Evolutionary conservation across 2,113 vertebrate species (phyloP).

Genomic region (Gadus macrocephalus): DNA sequence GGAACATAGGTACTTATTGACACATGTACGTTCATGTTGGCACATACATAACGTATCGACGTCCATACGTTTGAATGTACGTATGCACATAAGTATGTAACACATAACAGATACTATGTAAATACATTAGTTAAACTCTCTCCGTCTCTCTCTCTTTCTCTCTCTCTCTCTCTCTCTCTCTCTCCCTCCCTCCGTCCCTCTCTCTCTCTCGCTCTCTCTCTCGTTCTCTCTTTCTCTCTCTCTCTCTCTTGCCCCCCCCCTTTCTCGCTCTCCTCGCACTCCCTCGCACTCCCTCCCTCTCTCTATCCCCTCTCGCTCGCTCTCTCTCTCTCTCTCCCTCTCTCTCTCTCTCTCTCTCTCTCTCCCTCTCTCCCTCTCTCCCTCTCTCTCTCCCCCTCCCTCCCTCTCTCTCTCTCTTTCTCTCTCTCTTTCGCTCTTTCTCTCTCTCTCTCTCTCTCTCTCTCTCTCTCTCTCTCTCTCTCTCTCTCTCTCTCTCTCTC

Average conservation of each 20-base stretch:
- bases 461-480: conserved; percentile 20
- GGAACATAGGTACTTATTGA: conserved; percentile 23
- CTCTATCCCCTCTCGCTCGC: conserved; percentile 29
- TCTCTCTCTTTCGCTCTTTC: neutral
- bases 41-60: neutral
- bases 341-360: neutral
- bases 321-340: too few species aligned
- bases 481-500: too few species aligned
- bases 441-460: conserved; percentile 22
- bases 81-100: neutral
- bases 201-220: too few species aligned
- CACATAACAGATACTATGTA: conserved; percentile 5
- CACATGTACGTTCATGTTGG: neutral
- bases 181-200: conserved; percentile 28
- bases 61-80: neutral
- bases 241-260: neutral
- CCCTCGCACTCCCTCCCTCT: conserved; percentile 32
- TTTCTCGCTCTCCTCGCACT: neutral
- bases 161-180: neutral
- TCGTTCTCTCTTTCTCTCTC: too few species aligned
- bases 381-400: conserved; percentile 35
- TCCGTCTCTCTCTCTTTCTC: conserved; percentile 5
- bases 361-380: conserved; percentile 22
- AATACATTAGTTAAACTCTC: conserved; percentile 20
- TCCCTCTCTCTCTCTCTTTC: neutral